These are phyloP conservation scores for Pecten maximus DNA, from an alignment of 2,888 invertebrate species.

Conservation along the genomic window DNA sequence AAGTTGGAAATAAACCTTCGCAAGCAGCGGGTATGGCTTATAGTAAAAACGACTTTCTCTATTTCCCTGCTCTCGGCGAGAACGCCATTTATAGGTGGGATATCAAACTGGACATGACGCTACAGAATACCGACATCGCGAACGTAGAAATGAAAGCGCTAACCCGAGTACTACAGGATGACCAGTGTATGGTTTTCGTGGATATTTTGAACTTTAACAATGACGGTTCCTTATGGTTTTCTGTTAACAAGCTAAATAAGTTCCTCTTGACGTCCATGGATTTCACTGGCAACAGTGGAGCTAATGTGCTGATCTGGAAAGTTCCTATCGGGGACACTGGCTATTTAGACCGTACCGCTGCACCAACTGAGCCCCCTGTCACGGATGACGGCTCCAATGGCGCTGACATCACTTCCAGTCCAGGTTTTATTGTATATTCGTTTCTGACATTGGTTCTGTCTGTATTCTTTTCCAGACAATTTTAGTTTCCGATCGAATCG, in stretches of 20 bases:
- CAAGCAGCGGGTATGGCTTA: slow-evolving; percentile 60
- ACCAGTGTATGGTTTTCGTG: slow-evolving; percentile 51
- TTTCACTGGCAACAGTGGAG: slow-evolving; percentile 45
- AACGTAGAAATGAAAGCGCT: background rate
- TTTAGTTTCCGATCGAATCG: background rate
- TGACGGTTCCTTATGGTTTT: slow-evolving; percentile 60
- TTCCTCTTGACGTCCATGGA: slow-evolving; percentile 50
- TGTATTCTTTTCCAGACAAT: background rate
- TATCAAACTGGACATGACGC: background rate
- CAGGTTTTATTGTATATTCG: background rate
- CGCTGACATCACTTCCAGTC: background rate
- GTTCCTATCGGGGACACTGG: slow-evolving; percentile 52
- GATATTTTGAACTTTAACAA: slow-evolving; percentile 58
- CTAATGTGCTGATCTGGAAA: slow-evolving; percentile 58
- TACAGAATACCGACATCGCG: slow-evolving; percentile 7
- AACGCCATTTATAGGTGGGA: slow-evolving; percentile 55
- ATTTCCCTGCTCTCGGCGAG: slow-evolving; percentile 50
- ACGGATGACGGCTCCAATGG: background rate
- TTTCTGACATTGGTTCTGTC: background rate
- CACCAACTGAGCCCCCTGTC: slow-evolving; percentile 5
- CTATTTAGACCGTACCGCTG: slow-evolving; percentile 50
- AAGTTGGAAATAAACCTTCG: slow-evolving; percentile 55
- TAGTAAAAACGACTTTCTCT: slow-evolving; percentile 52
- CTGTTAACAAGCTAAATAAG: slow-evolving; percentile 53
- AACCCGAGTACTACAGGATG: slow-evolving; percentile 43